Evolutionary conservation across 2,797 vertebrate genomes (phyloP).

Genomic region (Mus minutoides): DNA sequence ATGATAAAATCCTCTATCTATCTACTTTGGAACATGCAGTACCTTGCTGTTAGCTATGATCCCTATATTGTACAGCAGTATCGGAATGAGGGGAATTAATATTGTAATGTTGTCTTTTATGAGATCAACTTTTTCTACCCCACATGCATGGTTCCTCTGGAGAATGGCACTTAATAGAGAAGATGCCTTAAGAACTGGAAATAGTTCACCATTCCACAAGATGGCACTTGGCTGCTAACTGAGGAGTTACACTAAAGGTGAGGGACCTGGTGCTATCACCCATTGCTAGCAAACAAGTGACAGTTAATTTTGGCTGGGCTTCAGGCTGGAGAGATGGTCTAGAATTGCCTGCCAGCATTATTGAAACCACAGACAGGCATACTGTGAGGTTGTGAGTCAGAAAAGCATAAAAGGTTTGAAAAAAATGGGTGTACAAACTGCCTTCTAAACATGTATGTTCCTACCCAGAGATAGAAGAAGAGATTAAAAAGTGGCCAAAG

Average conservation of each 20-base stretch:
- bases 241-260: no score
- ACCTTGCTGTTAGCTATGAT: neutral
- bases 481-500: neutral
- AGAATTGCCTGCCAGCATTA: neutral
- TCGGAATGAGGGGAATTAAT: neutral
- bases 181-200: neutral
- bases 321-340: neutral
- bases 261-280: accelerated
- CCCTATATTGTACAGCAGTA: no score
- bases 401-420: neutral
- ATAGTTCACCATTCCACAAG: neutral
- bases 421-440: neutral
- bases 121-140: neutral
- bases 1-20: neutral
- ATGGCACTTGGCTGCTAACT: neutral
- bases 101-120: neutral
- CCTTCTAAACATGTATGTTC: neutral
- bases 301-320: neutral
- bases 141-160: no score
- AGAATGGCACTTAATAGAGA: neutral
- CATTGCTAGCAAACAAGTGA: neutral
- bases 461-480: neutral
- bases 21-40: neutral
- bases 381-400: neutral
- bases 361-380: neutral